Evolutionary conservation across 1,140 invertebrate species (phyloP).

Genomic region (Theocolax elegans): DNA sequence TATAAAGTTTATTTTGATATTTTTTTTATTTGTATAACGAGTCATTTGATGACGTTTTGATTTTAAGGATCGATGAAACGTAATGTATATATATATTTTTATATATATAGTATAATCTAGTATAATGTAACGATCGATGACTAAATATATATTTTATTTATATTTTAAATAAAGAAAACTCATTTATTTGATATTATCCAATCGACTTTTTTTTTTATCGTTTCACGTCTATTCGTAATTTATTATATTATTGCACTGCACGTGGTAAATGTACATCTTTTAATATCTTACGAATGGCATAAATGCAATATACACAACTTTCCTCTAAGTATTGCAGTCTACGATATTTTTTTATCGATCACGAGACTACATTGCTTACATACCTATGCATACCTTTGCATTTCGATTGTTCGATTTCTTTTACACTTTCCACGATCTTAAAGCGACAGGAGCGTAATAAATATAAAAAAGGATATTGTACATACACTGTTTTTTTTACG

Average conservation of each 20-base stretch:
- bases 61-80: slow-evolving; percentile 16
- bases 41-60: slow-evolving; percentile 22
- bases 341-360: slow-evolving; percentile 20
- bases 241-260: background rate
- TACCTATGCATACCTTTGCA: slow-evolving; percentile 6
- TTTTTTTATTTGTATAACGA: slow-evolving; percentile 39
- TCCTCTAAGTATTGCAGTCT: slow-evolving; percentile 19
- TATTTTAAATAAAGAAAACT: slow-evolving; percentile 14
- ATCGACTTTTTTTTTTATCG: background rate
- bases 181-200: slow-evolving; percentile 20
- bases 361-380: slow-evolving; percentile 17
- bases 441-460: slow-evolving; percentile 36
- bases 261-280: slow-evolving; percentile 21
- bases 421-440: slow-evolving; percentile 16
- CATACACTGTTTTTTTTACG: slow-evolving; percentile 22
- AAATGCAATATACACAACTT: slow-evolving; percentile 28
- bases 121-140: slow-evolving; percentile 21
- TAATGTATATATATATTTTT: too few relatives aligned
- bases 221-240: slow-evolving; percentile 7
- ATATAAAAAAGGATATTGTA: slow-evolving; percentile 43
- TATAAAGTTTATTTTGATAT: slow-evolving; percentile 42
- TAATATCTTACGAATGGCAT: slow-evolving; percentile 27
- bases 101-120: slow-evolving; percentile 2
- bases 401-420: too few relatives aligned
- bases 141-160: slow-evolving; percentile 36